These are phyloP conservation scores for Falco punctatus DNA, from an alignment of 2,113 vertebrate species.

Conservation along the genomic window DNA sequence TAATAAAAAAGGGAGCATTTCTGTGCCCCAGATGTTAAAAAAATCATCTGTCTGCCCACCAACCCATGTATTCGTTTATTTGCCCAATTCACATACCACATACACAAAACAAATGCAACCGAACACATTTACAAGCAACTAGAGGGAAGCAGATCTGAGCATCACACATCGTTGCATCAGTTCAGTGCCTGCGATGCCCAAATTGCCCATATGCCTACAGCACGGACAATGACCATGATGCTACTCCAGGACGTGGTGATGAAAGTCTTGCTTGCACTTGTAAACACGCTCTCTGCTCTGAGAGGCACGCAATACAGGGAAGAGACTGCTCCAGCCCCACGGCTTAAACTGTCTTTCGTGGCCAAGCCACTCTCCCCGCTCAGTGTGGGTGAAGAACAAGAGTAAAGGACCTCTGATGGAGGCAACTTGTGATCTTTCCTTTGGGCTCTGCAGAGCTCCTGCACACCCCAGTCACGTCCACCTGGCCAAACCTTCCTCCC, in stretches of 20 bases:
- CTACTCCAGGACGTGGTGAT: not conserved
- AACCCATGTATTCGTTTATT: not conserved
- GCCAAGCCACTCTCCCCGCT: not conserved
- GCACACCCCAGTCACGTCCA: not conserved
- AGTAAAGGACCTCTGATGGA: not conserved
- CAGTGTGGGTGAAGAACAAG: not conserved
- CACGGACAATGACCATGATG: not conserved
- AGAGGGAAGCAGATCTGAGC: not conserved
- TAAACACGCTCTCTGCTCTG: not conserved
- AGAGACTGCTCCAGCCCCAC: not conserved
- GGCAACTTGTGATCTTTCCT: not conserved
- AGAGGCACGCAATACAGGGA: not conserved
- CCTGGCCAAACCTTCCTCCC: not conserved
- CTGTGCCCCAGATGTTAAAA: not conserved
- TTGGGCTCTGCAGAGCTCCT: not conserved
- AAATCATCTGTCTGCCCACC: not conserved
- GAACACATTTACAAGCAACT: not conserved
- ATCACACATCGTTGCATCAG: not conserved
- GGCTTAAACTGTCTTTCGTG: not conserved
- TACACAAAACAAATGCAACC: not conserved
- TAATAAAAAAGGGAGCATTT: not conserved
- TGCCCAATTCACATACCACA: not conserved
- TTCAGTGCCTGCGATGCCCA: not conserved
- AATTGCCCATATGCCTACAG: not conserved
- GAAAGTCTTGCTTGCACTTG: not conserved